phyloP scores from a whole-genome alignment of 2,797 vertebrate species.

The Cyclopterus lumpus region DNA sequence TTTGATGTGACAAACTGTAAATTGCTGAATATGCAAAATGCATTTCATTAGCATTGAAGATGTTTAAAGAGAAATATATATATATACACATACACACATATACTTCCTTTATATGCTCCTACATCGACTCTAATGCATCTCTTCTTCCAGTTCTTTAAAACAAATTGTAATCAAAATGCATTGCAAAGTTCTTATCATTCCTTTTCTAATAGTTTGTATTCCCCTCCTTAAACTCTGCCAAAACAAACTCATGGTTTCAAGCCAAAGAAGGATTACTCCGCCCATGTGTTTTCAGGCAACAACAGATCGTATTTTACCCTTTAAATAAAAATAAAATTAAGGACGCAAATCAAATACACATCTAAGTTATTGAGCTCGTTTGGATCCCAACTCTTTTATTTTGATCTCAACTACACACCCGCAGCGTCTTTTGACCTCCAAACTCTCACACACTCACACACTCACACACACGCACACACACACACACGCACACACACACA shows the following conservation, averaged over 20 bases:
- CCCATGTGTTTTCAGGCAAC: conserved; percentile 26
- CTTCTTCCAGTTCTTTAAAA: no score
- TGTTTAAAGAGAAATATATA: no score
- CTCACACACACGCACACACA: no score
- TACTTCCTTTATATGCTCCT: no score
- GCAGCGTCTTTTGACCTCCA: fast-evolving
- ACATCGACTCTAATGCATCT: no score
- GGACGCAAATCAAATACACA: neutral
- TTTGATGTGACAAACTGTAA: neutral
- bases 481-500: neutral
- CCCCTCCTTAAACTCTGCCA: no score
- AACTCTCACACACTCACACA: neutral
- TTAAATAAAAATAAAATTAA: neutral
- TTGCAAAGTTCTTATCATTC: no score
- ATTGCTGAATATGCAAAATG: neutral
- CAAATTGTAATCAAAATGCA: no score
- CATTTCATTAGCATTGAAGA: neutral
- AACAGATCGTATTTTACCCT: conserved; percentile 29
- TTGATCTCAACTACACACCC: neutral
- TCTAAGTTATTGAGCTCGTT: neutral
- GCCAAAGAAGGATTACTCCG: conserved; percentile 36
- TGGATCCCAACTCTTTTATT: neutral
- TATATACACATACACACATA: no score
- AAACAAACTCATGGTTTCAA: neutral
- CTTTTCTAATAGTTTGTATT: no score